Conservation (phyloP, 1,140 invertebrate genomes). For the Bombus waltoni region DNA sequence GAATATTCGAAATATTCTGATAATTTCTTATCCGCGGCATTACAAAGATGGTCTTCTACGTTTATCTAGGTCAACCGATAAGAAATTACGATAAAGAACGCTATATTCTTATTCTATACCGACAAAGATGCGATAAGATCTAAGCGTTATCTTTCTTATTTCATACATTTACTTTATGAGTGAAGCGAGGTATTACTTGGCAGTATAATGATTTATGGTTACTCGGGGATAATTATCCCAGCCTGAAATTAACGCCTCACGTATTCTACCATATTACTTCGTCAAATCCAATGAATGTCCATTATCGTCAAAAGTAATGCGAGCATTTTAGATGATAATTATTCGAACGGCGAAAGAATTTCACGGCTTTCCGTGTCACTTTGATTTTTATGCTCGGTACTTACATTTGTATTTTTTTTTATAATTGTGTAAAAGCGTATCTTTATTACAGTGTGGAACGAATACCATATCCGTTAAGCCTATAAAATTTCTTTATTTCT, state of each 20-base stretch:
- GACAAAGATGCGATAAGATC: no score
- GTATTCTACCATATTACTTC: background rate
- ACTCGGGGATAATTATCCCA: slow-evolving; percentile 32
- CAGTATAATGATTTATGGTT: slow-evolving; percentile 34
- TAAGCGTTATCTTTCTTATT: background rate
- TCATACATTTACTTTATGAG: background rate
- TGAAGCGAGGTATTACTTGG: background rate
- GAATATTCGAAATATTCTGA: background rate
- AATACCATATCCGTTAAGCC: no score
- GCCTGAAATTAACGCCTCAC: slow-evolving; percentile 17
- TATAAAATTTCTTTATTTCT: no score
- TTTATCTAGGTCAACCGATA: no score
- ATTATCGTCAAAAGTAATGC: background rate
- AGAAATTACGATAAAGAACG: no score
- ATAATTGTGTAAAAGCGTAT: no score
- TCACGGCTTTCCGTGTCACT: no score
- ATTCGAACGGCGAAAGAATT: background rate
- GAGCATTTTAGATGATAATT: background rate
- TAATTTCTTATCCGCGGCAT: background rate
- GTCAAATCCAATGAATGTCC: slow-evolving; percentile 6
- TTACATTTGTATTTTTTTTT: no score
- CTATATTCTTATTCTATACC: no score
- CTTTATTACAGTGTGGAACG: no score
- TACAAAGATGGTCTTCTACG: background rate
- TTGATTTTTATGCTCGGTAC: no score